Conservation (phyloP, 2,113 vertebrate genomes). For the Sylvilagus bachmani region DNA sequence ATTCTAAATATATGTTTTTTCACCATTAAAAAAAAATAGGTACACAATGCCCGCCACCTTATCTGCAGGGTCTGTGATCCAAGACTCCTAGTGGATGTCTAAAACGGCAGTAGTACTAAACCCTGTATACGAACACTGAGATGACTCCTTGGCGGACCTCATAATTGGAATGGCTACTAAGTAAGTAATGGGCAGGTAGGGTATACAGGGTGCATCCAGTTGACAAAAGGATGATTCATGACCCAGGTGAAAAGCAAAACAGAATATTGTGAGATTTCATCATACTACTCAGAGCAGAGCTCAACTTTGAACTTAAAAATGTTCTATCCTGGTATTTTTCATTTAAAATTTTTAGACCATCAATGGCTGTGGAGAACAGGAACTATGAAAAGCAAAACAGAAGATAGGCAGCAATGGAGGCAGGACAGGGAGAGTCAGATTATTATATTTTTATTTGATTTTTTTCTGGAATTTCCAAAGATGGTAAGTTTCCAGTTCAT, state of each 20-base stretch:
- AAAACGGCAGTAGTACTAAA: no score
- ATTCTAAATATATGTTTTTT: no score
- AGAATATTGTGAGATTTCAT: background rate
- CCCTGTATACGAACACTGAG: background rate
- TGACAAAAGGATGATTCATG: background rate
- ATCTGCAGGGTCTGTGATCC: background rate
- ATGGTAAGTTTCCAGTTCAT: background rate
- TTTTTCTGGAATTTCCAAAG: slow-evolving; percentile 13
- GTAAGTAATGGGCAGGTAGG: background rate
- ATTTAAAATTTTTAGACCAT: background rate
- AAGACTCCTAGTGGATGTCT: background rate
- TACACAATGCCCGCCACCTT: background rate
- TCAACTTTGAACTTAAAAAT: background rate
- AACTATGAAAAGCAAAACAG: background rate
- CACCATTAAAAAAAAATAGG: no score
- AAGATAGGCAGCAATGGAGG: background rate
- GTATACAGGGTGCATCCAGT: background rate
- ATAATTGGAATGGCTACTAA: background rate
- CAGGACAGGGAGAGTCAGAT: no score
- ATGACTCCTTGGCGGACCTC: background rate
- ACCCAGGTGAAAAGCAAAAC: background rate
- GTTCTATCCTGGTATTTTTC: background rate
- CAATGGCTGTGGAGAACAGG: background rate
- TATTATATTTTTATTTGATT: background rate
- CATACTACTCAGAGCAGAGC: background rate